Evolutionary conservation across 2,113 vertebrate genomes (phyloP), one percentile per base, ranked within the genome.

Genomic region (Melanerpes formicivorus): DNA sequence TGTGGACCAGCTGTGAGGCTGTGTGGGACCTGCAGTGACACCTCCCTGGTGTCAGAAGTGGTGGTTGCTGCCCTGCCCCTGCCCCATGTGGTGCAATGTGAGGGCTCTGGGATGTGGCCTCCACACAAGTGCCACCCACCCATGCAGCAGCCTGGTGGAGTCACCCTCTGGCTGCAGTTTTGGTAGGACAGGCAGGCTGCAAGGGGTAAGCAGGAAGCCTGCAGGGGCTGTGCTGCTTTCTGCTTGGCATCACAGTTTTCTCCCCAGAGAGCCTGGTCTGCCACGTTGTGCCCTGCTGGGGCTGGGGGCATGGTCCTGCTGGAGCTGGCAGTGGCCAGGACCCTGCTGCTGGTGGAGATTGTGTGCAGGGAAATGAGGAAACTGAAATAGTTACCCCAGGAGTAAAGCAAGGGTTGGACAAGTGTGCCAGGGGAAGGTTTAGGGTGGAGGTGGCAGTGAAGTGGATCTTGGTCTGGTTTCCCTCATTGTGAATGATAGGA

Each of bases 251-350:
- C 0, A 1, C 12, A 4, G 27, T 56, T 56, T 67, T 25, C 46
- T 58, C 60, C 29, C 37, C 9, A 2, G 34, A 27, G 44, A 54
- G 37, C 19, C 37, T 9, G 46, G 37, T 14, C 62, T 25, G 71
- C 11, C 2, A 2, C 2, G 14, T 64, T 4, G 52, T 13, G 42
- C 42, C 42, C 16, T 15, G 3, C 7, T 22, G 4, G 1, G 3
- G 25, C 69, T 30, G 63, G 76, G 25, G 32, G 30, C 55, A 15
- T 16, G 16, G 55, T 29, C 55, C 55, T 56, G 54, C 54, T 27
- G 54, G 54, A 55, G 55, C 55, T 29, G 27, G 32, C 17, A 32
- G 60, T 63, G 60, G 32, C 22, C 37, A 42, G 11, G 37, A 15
- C 25, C 63, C 34, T 40, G 62, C 62, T 64, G 62, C 34, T 27